phyloP scores from a whole-genome alignment of 1,140 invertebrate species.

The Neodiprion fabricii region DNA sequence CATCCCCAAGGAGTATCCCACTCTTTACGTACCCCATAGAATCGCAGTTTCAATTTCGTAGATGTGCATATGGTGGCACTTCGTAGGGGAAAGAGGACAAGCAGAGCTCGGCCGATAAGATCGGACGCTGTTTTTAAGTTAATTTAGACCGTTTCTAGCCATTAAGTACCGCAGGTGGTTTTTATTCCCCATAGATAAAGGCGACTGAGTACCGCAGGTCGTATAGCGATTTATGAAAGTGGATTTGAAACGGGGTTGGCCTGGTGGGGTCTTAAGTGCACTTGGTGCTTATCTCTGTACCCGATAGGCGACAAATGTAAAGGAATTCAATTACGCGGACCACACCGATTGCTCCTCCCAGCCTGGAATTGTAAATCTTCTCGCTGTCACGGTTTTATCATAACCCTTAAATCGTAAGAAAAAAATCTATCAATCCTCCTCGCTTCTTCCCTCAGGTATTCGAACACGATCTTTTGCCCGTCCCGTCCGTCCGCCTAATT shows the following conservation, averaged over 20 bases:
- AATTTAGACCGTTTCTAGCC: constrained; percentile 7
- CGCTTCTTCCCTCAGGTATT: too few species aligned
- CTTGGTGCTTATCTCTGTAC: background rate
- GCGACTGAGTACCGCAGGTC: background rate
- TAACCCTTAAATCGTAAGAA: background rate
- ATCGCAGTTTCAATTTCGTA: background rate
- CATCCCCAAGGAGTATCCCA: background rate
- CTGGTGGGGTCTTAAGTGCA: background rate
- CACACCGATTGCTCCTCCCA: background rate
- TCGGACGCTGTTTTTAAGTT: background rate
- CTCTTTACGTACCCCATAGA: background rate
- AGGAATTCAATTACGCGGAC: constrained; percentile 4
- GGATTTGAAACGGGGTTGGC: background rate
- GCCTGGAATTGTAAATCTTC: background rate
- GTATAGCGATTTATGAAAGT: constrained; percentile 1
- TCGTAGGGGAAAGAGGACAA: too few species aligned
- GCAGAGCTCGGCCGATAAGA: background rate
- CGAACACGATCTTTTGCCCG: too few species aligned
- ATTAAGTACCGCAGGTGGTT: background rate
- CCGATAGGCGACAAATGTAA: background rate
- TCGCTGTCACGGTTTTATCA: background rate
- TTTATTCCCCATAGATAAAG: background rate
- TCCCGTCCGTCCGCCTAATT: too few species aligned
- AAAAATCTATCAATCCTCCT: background rate
- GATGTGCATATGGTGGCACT: background rate